Evolutionary conservation across 2,888 invertebrate genomes (phyloP).

Genomic region (Pilophorus perplexus): DNA sequence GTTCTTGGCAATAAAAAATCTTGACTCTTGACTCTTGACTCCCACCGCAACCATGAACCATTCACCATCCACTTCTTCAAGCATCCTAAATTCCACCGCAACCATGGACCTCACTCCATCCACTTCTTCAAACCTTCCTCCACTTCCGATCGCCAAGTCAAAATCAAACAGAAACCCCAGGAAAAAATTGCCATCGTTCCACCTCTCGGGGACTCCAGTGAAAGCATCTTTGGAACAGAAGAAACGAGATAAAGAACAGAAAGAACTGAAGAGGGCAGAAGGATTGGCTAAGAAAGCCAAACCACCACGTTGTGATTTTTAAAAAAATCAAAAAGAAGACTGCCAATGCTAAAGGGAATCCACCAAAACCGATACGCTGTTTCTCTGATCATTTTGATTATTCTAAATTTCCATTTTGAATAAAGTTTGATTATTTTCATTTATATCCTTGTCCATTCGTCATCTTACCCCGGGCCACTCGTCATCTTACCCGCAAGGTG

Average conservation of each 20-base stretch:
- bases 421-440: too few species aligned
- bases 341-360: constrained; percentile 2
- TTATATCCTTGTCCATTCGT: too few species aligned
- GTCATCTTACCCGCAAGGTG: too few species aligned
- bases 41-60: constrained; percentile 4
- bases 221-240: not conserved
- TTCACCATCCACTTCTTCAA: not conserved
- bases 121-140: constrained; percentile 7
- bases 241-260: not conserved
- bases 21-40: too few species aligned
- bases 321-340: constrained; percentile 14
- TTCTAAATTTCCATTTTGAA: too few species aligned
- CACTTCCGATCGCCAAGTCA: constrained; percentile 7
- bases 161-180: constrained; percentile 3
- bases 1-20: too few species aligned
- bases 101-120: constrained; percentile 2
- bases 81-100: not conserved
- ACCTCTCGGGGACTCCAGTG: not conserved
- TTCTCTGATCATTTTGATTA: too few species aligned
- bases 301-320: not conserved
- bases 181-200: constrained; percentile 12
- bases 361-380: too few species aligned
- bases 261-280: constrained; percentile 2
- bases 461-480: too few species aligned
- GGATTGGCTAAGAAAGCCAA: constrained; percentile 15